Conservation (phyloP, 2,797 vertebrate genomes). For the Lepidocolaptes lacrymiger region DNA sequence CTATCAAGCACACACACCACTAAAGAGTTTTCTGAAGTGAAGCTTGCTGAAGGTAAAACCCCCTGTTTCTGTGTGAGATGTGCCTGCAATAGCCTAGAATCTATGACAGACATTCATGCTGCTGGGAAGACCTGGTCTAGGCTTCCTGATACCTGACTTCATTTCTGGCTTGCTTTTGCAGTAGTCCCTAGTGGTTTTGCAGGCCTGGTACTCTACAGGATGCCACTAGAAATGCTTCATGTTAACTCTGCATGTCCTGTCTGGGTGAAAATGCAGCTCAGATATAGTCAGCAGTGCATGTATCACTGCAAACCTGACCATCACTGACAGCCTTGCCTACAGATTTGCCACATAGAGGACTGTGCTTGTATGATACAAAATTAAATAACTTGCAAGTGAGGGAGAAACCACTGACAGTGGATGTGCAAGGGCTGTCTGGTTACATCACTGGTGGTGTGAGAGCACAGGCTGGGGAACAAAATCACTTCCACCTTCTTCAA, state of each 20-base stretch:
- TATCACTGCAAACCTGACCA: background rate
- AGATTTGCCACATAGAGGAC: background rate
- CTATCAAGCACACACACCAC: background rate
- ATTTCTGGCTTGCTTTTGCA: background rate
- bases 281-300: fast-evolving
- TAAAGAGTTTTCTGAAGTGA: background rate
- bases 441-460: background rate
- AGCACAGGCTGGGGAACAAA: background rate
- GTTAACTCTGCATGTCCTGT: background rate
- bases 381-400: background rate
- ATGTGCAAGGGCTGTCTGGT: background rate
- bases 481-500: background rate
- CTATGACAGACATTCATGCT: background rate
- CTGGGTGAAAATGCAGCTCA: background rate
- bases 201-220: background rate
- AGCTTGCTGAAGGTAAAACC: background rate
- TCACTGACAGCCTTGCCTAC: background rate
- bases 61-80: background rate
- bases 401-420: background rate
- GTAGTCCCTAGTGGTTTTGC: background rate
- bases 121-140: background rate
- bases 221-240: background rate
- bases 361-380: background rate
- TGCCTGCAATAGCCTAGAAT: background rate
- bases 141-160: background rate